A percentile compares a stretch with the other conserved stretches of the same genome.
Conservation (phyloP, 2,113 vertebrate genomes). For the Fregetta grallaria region DNA sequence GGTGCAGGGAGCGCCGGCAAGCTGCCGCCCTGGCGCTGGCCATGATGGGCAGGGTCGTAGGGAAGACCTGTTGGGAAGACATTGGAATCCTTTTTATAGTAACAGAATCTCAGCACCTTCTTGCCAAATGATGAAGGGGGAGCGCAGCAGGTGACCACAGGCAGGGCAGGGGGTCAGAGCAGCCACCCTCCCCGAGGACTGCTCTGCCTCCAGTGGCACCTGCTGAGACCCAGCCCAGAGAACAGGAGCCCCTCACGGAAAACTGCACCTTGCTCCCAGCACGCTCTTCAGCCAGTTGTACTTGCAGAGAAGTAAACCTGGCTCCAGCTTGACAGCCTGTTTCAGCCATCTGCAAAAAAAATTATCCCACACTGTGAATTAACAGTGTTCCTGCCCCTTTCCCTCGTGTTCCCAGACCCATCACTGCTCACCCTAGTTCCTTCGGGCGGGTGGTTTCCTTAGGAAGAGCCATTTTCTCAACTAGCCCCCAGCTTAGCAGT, state of each 20-base stretch:
- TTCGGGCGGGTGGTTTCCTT: neutral
- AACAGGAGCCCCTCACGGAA: neutral
- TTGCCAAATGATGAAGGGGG: neutral
- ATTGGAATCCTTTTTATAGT: neutral
- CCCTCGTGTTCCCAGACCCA: accelerated
- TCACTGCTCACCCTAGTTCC: neutral
- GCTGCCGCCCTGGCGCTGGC: neutral
- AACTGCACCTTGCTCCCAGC: neutral
- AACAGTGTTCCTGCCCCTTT: neutral
- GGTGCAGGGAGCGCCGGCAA: neutral
- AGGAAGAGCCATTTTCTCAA: neutral
- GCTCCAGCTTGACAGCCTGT: neutral
- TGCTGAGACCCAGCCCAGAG: neutral
- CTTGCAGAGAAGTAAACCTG: neutral
- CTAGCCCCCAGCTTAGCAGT: neutral
- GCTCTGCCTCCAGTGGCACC: neutral
- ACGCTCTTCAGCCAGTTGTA: accelerated
- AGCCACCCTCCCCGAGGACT: neutral
- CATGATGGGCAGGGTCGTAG: neutral
- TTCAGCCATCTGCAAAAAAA: neutral
- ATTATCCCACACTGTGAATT: neutral
- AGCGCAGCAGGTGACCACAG: neutral
- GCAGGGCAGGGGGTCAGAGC: neutral
- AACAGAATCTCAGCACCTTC: neutral
- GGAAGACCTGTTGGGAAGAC: neutral